Percentiles rank a stretch among this genome's conserved stretches.
Conservation (phyloP, 2,797 vertebrate genomes). For the Gymnothorax javanicus region DNA sequence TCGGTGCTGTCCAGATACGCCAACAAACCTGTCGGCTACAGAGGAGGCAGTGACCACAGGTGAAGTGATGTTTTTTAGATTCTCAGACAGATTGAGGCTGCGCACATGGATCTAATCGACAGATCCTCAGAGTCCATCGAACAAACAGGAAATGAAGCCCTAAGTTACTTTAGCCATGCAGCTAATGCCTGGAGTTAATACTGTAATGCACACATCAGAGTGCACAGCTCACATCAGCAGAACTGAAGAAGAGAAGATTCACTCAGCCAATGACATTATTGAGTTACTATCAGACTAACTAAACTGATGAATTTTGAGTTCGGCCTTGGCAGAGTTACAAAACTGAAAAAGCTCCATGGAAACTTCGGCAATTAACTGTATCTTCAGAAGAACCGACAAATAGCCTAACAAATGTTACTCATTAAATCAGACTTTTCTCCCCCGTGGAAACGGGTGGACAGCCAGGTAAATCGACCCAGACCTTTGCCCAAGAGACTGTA, state of each 20-base stretch:
- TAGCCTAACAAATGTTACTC: neutral
- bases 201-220: neutral
- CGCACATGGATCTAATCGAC: neutral
- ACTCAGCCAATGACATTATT: neutral
- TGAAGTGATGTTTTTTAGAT: neutral
- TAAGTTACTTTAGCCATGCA: neutral
- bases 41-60: slow-evolving; percentile 22
- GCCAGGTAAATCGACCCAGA: neutral
- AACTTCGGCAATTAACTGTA: neutral
- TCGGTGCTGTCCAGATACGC: slow-evolving; percentile 92
- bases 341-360: neutral
- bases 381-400: neutral
- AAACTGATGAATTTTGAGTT: neutral
- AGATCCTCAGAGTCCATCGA: neutral
- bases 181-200: neutral
- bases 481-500: neutral
- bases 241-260: neutral
- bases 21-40: slow-evolving; percentile 89
- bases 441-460: neutral
- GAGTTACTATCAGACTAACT: neutral
- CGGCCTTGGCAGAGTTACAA: neutral
- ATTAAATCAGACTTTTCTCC: neutral
- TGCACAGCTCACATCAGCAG: neutral
- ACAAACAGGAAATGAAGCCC: neutral
- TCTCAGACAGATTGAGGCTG: neutral